Conservation (phyloP, 2,888 invertebrate species). For the Lasioglossum vierecki region DNA sequence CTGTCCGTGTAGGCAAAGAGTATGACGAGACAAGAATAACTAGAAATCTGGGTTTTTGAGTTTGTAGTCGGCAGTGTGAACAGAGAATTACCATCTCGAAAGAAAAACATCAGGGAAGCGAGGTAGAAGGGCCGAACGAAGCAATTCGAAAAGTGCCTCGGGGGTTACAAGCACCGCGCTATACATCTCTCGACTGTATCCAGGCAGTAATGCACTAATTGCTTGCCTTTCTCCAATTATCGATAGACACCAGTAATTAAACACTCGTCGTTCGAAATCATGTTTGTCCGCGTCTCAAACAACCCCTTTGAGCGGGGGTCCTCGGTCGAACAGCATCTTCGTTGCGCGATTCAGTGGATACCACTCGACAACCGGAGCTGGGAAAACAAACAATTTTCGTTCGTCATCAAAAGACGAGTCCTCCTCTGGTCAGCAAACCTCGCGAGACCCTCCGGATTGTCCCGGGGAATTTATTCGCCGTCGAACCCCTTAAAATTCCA, state of each 20-base stretch:
- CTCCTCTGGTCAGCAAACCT: slow-evolving; percentile 27
- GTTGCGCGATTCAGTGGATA: no score
- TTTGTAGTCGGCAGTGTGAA: neutral
- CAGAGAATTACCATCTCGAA: neutral
- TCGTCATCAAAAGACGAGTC: slow-evolving; percentile 41
- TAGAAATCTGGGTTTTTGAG: neutral
- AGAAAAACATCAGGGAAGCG: neutral
- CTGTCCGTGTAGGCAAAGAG: neutral
- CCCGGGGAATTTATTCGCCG: slow-evolving; percentile 32
- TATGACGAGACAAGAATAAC: neutral
- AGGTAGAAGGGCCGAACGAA: neutral
- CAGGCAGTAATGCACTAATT: neutral
- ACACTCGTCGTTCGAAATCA: neutral
- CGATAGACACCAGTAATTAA: neutral
- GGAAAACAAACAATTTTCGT: slow-evolving; percentile 17
- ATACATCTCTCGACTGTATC: neutral
- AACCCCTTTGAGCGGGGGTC: neutral
- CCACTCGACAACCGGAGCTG: neutral
- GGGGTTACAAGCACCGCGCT: neutral
- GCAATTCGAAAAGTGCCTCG: neutral
- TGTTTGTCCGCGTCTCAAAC: slow-evolving; percentile 6
- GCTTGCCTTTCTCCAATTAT: neutral
- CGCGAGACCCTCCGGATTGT: neutral
- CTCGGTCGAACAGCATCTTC: slow-evolving; percentile 8
- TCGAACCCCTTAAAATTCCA: slow-evolving; percentile 7